Conservation (phyloP, 2,888 invertebrate species). For the Ophonus ardosiacus region DNA sequence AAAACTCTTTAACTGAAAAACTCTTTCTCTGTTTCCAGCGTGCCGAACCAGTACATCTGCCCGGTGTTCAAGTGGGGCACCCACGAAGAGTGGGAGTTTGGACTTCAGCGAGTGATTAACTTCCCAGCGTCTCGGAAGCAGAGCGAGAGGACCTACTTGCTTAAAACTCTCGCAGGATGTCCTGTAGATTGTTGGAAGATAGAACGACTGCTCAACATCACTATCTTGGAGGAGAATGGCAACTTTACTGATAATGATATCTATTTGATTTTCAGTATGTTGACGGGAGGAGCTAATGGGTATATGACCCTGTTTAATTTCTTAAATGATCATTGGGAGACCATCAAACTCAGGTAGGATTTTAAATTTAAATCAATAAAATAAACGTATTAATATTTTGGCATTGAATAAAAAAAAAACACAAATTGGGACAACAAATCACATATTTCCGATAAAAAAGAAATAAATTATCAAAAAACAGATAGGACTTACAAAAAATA, state of each 20-base stretch:
- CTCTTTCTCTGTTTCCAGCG: constrained; percentile 75
- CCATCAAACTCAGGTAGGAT: constrained; percentile 81
- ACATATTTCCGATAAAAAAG: too few species aligned
- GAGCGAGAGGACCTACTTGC: constrained; percentile 86
- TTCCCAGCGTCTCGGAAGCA: constrained; percentile 85
- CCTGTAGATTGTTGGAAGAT: constrained; percentile 85
- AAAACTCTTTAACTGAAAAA: not conserved
- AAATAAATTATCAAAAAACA: too few species aligned
- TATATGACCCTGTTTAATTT: constrained; percentile 86
- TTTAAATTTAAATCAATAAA: not conserved
- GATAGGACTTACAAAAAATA: too few species aligned
- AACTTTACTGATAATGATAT: constrained; percentile 88
- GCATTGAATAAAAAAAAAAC: too few species aligned
- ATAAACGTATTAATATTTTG: too few species aligned
- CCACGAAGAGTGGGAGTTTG: constrained; percentile 89
- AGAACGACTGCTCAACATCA: constrained; percentile 81
- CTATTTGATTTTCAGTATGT: constrained; percentile 86
- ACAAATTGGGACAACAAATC: too few species aligned
- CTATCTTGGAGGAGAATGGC: constrained; percentile 83
- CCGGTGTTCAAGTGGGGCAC: constrained; percentile 91
- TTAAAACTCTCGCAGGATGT: constrained; percentile 89
- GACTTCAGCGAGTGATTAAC: constrained; percentile 85
- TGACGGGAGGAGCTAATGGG: constrained; percentile 84
- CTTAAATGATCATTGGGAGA: constrained; percentile 84
- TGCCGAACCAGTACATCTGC: constrained; percentile 86